These are phyloP conservation scores for Acanthopagrus latus DNA, from an alignment of 2,797 vertebrate genomes.

Conservation along the genomic window DNA sequence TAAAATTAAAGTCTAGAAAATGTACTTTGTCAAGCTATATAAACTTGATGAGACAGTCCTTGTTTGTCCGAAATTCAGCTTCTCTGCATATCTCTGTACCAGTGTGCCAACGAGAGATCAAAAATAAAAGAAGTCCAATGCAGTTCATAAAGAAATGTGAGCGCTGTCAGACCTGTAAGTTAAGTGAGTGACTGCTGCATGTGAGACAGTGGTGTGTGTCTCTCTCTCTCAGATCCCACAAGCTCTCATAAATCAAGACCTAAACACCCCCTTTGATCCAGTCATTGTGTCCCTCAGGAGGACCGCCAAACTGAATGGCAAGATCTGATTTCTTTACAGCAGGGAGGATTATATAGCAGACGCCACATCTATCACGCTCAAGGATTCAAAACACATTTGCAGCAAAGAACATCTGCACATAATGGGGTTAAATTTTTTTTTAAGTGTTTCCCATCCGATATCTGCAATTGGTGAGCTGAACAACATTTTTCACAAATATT, in stretches of 20 bases:
- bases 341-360: slow-evolving; percentile 78
- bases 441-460: slow-evolving; percentile 44
- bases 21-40: slow-evolving; percentile 51
- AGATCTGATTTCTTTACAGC: slow-evolving; percentile 82
- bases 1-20: slow-evolving; percentile 54
- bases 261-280: slow-evolving; percentile 88
- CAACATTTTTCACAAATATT: slow-evolving; percentile 43
- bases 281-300: slow-evolving; percentile 84
- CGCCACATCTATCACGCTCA: slow-evolving; percentile 71
- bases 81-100: slow-evolving; percentile 61
- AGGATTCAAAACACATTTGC: slow-evolving; percentile 69
- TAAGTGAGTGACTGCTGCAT: slow-evolving; percentile 81
- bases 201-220: slow-evolving; percentile 77
- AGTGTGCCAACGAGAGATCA: slow-evolving; percentile 55
- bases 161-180: slow-evolving; percentile 80
- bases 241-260: slow-evolving; percentile 86
- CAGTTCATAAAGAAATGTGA: slow-evolving; percentile 76
- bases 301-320: slow-evolving; percentile 82
- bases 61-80: slow-evolving; percentile 62
- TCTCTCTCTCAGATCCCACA: slow-evolving; percentile 83
- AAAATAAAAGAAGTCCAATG: slow-evolving; percentile 70
- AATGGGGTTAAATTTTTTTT: slow-evolving; percentile 31
- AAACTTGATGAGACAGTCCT: slow-evolving; percentile 58
- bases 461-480: slow-evolving; percentile 24
- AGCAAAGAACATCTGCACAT: slow-evolving; percentile 64